Conservation (phyloP, 2,113 vertebrate genomes). For the Polypterus senegalus region DNA sequence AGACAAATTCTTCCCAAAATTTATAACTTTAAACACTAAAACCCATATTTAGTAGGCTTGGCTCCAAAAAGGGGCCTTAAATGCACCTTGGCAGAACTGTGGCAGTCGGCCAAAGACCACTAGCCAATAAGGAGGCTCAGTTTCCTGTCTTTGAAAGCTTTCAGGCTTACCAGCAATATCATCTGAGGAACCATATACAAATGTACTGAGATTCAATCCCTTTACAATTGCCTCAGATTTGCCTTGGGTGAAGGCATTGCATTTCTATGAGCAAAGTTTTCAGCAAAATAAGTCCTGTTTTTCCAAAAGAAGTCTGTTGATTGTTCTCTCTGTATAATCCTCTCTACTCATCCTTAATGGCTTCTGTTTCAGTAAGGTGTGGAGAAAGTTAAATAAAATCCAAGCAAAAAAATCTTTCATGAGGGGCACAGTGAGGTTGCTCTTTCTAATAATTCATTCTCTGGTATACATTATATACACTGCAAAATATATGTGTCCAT, state of each 20-base stretch:
- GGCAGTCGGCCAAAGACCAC: conserved; percentile 32
- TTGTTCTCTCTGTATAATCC: too few relatives aligned
- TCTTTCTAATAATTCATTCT: too few relatives aligned
- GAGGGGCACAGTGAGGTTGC: too few relatives aligned
- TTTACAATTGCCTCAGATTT: conserved; percentile 21
- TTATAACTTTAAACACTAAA: conserved; percentile 8
- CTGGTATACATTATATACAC: too few relatives aligned
- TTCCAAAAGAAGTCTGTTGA: too few relatives aligned
- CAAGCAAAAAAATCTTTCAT: too few relatives aligned
- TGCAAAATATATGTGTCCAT: too few relatives aligned
- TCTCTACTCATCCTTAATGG: too few relatives aligned
- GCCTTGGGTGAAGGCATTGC: conserved; percentile 23
- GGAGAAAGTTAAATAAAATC: too few relatives aligned
- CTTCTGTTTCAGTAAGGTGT: too few relatives aligned
- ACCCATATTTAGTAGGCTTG: conserved; percentile 24
- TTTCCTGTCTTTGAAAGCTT: conserved; percentile 20
- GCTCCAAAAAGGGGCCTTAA: conserved; percentile 19
- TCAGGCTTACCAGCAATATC: conserved; percentile 18
- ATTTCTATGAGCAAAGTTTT: conserved; percentile 7
- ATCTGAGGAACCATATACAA: conserved; percentile 29
- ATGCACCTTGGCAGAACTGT: conserved; percentile 24
- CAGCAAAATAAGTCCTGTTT: too few relatives aligned
- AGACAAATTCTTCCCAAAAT: too few relatives aligned
- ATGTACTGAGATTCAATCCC: conserved; percentile 26
- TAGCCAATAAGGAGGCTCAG: conserved; percentile 7